A percentile compares a stretch with the other conserved stretches of the same genome.
phyloP scores from a whole-genome alignment of 2,113 vertebrate species.

The Strigops habroptila region DNA sequence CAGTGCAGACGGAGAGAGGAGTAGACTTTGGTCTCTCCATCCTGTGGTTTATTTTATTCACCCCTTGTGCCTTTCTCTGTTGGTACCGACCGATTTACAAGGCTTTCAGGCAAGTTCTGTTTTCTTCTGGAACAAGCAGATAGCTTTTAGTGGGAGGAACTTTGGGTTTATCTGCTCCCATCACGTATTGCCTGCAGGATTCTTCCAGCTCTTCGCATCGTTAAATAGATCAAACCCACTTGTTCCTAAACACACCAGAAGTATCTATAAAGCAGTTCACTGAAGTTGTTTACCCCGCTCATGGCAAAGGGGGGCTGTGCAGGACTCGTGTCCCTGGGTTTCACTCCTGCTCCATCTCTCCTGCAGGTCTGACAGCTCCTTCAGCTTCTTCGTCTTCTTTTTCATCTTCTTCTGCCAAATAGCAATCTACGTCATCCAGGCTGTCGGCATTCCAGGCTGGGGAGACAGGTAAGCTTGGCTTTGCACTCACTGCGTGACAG shows the following conservation, averaged over 20 bases:
- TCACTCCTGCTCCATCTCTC: conserved; percentile 1
- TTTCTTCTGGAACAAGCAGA: accelerated
- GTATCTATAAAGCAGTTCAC: not conserved
- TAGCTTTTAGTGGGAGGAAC: not conserved
- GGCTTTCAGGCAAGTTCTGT: conserved; percentile 86
- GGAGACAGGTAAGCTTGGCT: conserved; percentile 87
- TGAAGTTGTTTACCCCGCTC: not conserved
- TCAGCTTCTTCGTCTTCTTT: conserved; percentile 99
- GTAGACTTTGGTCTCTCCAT: conserved; percentile 94
- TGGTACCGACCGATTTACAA: conserved; percentile 98
- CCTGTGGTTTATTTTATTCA: conserved; percentile 95
- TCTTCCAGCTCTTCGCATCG: not conserved
- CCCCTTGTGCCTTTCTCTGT: conserved; percentile 91
- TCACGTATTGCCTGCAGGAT: not conserved
- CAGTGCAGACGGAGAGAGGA: conserved; percentile 21
- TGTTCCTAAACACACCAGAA: not conserved
- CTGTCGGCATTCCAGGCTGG: conserved; percentile 88
- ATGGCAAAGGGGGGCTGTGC: not conserved
- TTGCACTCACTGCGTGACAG: not conserved
- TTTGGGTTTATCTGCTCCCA: not conserved
- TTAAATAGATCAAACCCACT: not conserved
- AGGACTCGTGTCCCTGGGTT: not conserved
- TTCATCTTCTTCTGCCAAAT: conserved; percentile 97
- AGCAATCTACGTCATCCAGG: conserved; percentile 89
- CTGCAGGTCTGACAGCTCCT: conserved; percentile 95